A percentile compares a stretch with the other conserved stretches of the same genome.
Conservation (phyloP, 1,140 invertebrate genomes). For the Cardiocondyla obscurior region DNA sequence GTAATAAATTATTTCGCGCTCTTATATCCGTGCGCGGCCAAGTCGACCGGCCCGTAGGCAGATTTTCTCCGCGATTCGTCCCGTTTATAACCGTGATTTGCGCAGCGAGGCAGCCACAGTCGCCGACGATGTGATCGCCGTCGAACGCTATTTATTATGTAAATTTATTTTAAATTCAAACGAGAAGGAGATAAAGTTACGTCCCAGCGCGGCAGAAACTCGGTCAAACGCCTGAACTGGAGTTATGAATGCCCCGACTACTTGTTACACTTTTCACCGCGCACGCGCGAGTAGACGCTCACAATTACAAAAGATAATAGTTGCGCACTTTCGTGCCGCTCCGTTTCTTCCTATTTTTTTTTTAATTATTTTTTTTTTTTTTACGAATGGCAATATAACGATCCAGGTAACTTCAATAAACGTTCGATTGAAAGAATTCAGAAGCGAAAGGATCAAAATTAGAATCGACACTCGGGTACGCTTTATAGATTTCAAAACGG, state of each 20-base stretch:
- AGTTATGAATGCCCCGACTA: slow-evolving; percentile 12
- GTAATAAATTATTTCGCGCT: slow-evolving; percentile 18
- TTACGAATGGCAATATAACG: neutral
- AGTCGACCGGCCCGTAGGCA: neutral
- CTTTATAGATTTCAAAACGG: neutral
- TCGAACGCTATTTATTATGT: neutral
- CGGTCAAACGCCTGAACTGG: neutral
- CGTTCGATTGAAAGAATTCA: neutral
- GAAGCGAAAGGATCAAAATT: neutral
- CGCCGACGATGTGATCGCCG: neutral
- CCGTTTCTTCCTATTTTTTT: no score
- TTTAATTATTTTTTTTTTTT: neutral
- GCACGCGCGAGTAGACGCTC: neutral
- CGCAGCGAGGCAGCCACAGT: neutral
- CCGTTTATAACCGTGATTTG: neutral
- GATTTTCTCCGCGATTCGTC: neutral
- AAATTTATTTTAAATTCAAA: neutral
- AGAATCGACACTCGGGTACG: neutral
- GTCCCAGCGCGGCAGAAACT: neutral
- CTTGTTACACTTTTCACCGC: slow-evolving; percentile 45
- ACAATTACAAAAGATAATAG: neutral
- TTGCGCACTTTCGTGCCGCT: neutral
- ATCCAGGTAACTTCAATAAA: neutral
- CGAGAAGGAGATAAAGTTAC: neutral
- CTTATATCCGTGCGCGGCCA: neutral